Base-by-base conservation (phyloP, 1,140 invertebrate species). In the Drosophila nannoptera region DNA sequence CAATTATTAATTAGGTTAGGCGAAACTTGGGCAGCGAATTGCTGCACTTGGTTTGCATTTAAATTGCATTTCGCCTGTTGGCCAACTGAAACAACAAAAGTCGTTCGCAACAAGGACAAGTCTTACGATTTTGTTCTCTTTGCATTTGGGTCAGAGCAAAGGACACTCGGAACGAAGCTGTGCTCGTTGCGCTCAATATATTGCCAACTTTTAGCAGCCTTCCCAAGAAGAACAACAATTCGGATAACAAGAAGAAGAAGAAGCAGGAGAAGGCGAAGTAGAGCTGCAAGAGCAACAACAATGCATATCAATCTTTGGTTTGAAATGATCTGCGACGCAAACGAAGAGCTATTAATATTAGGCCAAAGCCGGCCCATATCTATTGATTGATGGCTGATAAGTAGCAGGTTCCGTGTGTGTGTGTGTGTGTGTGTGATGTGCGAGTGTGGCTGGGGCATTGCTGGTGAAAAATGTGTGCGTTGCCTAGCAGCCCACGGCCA, bases 381-480 rank as follows among this genome's bases (percentile, higher is more conserved):
- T 60, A 75, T 69, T 86, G 81, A 84, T 84, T 86, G 81, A 86
- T 86, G 67, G 61, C 68, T 81, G 81, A 86, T 86, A 81, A 77
- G 70, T 43, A 83, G 64, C 42, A 54, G 61, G 36, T 69, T 52
- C 43, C 12, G 36, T 64, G 29, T 55, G 4, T 9, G 11, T 36
- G 12, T 33, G 50, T 8, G 9, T 58, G 29, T 40, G 33, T n/a
- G 40, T 9, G 35, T 3, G 7, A 11, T n/a, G 45, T 12, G 59
- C 31, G 59, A 45, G 58, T 60, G 7, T 38, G 45, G 40, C 31
- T 49, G 16, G 38, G 32, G 22, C 9, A 31, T 29, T 48, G 50
- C 14, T 43, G 53, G 60, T 52, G 43, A 53, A 60, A 61, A 48
- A 53, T 67, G 46, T n/a, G 46, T n/a, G n/a, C n/a, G 58, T 64